A percentile compares a stretch with the other conserved stretches of the same genome.
Evolutionary conservation across 2,888 invertebrate species (phyloP).

Genomic region (Formica aserva): DNA sequence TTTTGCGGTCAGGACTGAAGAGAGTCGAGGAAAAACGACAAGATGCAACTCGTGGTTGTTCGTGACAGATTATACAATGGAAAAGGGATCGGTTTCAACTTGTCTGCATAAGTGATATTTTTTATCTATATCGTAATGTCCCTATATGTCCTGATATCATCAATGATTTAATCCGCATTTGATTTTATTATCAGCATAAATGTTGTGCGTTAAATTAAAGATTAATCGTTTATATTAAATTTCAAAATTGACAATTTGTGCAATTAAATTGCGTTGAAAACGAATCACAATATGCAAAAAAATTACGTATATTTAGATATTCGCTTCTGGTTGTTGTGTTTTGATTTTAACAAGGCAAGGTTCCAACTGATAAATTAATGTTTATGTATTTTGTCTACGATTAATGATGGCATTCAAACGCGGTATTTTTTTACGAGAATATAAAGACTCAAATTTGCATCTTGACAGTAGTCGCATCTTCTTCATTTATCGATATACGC

Average conservation of each 20-base stretch:
- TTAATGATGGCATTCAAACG: neutral
- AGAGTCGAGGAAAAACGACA: conserved; percentile 33
- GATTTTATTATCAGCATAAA: neutral
- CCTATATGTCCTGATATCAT: neutral
- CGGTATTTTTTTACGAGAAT: conserved; percentile 16
- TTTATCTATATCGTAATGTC: conserved; percentile 17
- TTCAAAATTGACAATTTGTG: neutral
- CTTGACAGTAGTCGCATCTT: neutral
- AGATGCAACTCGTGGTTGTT: conserved; percentile 52
- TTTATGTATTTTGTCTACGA: neutral
- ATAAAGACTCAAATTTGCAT: conserved; percentile 22
- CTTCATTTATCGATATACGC: neutral
- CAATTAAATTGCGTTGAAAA: neutral
- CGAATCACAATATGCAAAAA: neutral
- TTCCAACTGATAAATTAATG: neutral
- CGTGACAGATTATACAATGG: conserved; percentile 47
- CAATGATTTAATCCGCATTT: conserved; percentile 2
- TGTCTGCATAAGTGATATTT: conserved; percentile 23
- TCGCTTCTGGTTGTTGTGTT: neutral
- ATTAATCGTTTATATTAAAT: neutral
- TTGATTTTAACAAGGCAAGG: neutral
- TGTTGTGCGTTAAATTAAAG: neutral
- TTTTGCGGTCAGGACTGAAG: conserved; percentile 60
- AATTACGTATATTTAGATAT: neutral
- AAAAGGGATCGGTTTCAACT: conserved; percentile 34